These are phyloP conservation scores for Saturnia japonica DNA, from an alignment of 2,888 invertebrate species.

Conservation along the genomic window DNA sequence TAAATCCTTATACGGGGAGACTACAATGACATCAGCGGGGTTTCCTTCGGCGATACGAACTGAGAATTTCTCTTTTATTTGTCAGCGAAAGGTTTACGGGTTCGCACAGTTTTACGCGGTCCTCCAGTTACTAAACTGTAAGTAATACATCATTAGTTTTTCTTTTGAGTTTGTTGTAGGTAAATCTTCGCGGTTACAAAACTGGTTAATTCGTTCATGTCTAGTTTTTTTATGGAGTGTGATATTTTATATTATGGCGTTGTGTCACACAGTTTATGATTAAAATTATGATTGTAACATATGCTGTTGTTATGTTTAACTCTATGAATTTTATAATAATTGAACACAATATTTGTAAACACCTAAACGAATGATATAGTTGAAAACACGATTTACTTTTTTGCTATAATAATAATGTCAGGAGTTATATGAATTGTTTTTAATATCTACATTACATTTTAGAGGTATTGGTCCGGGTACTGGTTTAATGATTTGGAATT, in stretches of 20 bases:
- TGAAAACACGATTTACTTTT: background rate
- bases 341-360: background rate
- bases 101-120: background rate
- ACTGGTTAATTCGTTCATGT: too few species aligned
- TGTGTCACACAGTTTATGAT: background rate
- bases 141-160: background rate
- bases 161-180: background rate
- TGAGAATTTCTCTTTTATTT: conserved; percentile 10
- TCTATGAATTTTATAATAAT: background rate
- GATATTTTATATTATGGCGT: background rate
- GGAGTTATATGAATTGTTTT: background rate
- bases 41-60: background rate
- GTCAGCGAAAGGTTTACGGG: background rate
- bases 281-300: too few species aligned
- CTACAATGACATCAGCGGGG: background rate
- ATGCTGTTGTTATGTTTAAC: background rate
- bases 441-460: background rate
- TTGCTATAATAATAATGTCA: background rate
- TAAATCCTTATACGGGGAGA: background rate
- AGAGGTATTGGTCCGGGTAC: background rate
- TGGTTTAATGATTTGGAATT: too few species aligned
- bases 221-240: too few species aligned
- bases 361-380: background rate
- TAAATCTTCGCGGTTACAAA: too few species aligned
- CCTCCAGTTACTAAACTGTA: background rate